Evolutionary conservation across 2,797 vertebrate species (phyloP).

Genomic region (Eospalax fontanierii): DNA sequence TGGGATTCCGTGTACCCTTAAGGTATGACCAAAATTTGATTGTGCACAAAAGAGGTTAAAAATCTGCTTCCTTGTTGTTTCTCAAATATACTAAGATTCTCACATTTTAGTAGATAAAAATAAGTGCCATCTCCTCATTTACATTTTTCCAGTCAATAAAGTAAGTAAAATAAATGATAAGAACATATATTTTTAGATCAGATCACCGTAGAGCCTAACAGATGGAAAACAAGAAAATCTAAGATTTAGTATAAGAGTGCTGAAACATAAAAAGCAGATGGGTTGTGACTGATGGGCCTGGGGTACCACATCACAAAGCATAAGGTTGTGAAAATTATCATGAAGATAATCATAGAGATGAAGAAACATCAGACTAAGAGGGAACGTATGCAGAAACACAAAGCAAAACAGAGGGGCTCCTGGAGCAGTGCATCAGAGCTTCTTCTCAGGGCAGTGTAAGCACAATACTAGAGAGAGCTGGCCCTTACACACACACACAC

Average conservation of each 20-base stretch:
- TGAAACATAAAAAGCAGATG: slow-evolving; percentile 39
- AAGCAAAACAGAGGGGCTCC: background rate
- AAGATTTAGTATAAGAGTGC: slow-evolving; percentile 37
- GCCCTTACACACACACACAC: background rate
- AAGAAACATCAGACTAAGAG: slow-evolving; percentile 20
- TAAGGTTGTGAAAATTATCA: background rate
- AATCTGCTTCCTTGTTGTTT: slow-evolving; percentile 51
- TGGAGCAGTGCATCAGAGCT: background rate
- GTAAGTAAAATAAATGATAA: slow-evolving; percentile 52
- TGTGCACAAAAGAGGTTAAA: slow-evolving; percentile 40
- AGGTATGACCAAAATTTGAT: slow-evolving; percentile 58
- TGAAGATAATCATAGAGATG: background rate
- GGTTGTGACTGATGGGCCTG: background rate
- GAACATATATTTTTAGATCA: slow-evolving; percentile 32
- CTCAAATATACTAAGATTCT: slow-evolving; percentile 37
- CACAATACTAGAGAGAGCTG: background rate
- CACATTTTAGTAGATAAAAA: slow-evolving; percentile 47
- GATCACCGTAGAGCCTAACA: slow-evolving; percentile 17
- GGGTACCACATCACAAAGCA: background rate
- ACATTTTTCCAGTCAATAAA: slow-evolving; percentile 63
- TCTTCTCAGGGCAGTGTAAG: background rate
- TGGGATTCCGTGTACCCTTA: slow-evolving; percentile 16
- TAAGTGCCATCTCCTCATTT: slow-evolving; percentile 27
- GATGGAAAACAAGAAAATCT: slow-evolving; percentile 59
- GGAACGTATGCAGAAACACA: background rate